Percentiles rank a stretch among this genome's conserved stretches.
Evolutionary conservation across 2,888 invertebrate species (phyloP).

Genomic region (Belgica antarctica): DNA sequence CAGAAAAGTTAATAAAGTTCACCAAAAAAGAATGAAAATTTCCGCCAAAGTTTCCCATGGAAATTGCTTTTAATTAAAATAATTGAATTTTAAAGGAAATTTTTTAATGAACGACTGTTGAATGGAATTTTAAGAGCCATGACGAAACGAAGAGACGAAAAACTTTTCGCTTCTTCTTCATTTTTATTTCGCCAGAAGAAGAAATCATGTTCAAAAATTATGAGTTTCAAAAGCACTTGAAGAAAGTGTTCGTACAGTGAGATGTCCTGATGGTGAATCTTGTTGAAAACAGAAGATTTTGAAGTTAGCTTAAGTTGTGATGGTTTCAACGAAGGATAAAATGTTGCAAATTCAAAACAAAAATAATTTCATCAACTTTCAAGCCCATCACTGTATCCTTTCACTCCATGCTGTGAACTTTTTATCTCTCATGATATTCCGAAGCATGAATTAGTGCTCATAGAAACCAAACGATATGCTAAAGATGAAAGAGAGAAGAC

Average conservation of each 20-base stretch:
- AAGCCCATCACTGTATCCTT: no score
- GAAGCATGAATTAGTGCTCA: neutral
- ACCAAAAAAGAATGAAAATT: conserved; percentile 11
- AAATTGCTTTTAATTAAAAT: conserved; percentile 41
- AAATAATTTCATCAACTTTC: no score
- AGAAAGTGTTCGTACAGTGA: conserved; percentile 27
- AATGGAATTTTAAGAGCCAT: conserved; percentile 35
- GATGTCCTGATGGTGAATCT: conserved; percentile 1
- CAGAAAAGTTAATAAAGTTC: conserved; percentile 38
- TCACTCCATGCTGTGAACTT: neutral
- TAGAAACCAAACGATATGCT: neutral
- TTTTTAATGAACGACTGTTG: conserved; percentile 43
- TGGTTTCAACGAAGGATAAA: no score
- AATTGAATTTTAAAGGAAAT: conserved; percentile 34
- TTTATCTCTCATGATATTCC: neutral
- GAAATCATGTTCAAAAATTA: conserved; percentile 36
- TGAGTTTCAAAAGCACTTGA: conserved; percentile 41
- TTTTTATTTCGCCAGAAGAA: neutral
- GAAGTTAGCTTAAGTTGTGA: no score
- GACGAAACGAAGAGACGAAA: neutral
- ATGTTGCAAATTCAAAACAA: no score
- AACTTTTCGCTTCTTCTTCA: no score
- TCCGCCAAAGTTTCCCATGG: conserved; percentile 13
- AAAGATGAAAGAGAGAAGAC: conserved; percentile 6
- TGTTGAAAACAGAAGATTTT: no score